These are phyloP conservation scores for Amphiprion ocellaris DNA, from an alignment of 2,113 vertebrate genomes.

Conservation along the genomic window DNA sequence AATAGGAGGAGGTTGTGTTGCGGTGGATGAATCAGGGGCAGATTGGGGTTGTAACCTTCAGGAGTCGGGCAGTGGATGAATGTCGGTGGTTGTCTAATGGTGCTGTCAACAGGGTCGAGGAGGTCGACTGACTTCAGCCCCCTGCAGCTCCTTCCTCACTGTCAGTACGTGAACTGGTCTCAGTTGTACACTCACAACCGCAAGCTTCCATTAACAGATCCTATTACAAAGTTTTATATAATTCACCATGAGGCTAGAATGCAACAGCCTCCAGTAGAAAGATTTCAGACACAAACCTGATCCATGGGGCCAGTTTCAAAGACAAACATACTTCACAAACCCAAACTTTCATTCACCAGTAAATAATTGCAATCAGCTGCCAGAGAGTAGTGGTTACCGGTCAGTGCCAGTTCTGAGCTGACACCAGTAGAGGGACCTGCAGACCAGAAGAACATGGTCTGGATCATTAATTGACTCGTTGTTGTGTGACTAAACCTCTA, in stretches of 20 bases:
- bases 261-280: too few species aligned
- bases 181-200: too few species aligned
- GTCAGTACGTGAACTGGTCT: background rate
- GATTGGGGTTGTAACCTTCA: constrained; percentile 21
- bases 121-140: constrained; percentile 1
- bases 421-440: constrained; percentile 71
- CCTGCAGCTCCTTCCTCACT: constrained; percentile 1
- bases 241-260: too few species aligned
- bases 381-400: background rate
- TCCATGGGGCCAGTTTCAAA: too few species aligned
- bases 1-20: constrained; percentile 3
- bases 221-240: too few species aligned
- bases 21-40: constrained; percentile 18
- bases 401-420: constrained; percentile 31
- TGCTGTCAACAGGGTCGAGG: constrained; percentile 16
- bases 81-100: constrained; percentile 24
- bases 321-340: background rate
- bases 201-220: too few species aligned
- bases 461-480: constrained; percentile 38
- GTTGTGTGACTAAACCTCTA: constrained; percentile 4
- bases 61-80: background rate
- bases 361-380: background rate
- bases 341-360: background rate
- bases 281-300: too few species aligned
- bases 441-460: constrained; percentile 43